Percentiles rank a stretch among this genome's conserved stretches.
phyloP scores from a whole-genome alignment of 1,140 invertebrate genomes.

The Bombus superbus region DNA sequence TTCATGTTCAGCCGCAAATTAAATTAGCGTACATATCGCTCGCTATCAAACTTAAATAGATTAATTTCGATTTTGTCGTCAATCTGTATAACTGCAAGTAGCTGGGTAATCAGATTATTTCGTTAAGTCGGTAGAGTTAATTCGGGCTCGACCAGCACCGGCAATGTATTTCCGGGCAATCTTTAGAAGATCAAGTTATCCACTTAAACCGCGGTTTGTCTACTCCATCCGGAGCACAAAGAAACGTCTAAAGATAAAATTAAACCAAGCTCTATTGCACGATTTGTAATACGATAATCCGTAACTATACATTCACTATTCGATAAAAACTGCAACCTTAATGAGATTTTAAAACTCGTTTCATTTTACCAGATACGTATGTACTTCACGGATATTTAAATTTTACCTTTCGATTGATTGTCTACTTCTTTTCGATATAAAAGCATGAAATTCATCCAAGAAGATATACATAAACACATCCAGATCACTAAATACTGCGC shows the following conservation, averaged over 20 bases:
- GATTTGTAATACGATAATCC: neutral
- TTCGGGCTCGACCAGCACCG: neutral
- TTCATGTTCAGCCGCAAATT: neutral
- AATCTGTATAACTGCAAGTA: slow-evolving; percentile 26
- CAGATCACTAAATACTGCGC: neutral
- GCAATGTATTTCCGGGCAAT: neutral
- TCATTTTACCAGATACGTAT: no score
- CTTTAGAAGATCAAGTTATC: neutral
- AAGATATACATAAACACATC: neutral
- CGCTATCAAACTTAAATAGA: slow-evolving; percentile 67
- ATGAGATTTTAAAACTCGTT: neutral
- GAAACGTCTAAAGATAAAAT: slow-evolving; percentile 8
- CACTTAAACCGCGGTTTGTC: neutral
- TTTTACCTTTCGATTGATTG: neutral
- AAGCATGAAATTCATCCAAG: neutral
- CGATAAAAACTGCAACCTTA: neutral
- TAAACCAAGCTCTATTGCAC: neutral
- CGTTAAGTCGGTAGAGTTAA: neutral
- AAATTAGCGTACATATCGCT: slow-evolving; percentile 1
- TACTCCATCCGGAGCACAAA: neutral
- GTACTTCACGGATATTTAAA: neutral
- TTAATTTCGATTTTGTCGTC: slow-evolving; percentile 28
- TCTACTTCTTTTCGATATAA: neutral
- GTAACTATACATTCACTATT: neutral
- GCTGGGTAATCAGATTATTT: slow-evolving; percentile 4